phyloP scores from a whole-genome alignment of 2,888 invertebrate genomes.

The Ceriagrion tenellum region DNA sequence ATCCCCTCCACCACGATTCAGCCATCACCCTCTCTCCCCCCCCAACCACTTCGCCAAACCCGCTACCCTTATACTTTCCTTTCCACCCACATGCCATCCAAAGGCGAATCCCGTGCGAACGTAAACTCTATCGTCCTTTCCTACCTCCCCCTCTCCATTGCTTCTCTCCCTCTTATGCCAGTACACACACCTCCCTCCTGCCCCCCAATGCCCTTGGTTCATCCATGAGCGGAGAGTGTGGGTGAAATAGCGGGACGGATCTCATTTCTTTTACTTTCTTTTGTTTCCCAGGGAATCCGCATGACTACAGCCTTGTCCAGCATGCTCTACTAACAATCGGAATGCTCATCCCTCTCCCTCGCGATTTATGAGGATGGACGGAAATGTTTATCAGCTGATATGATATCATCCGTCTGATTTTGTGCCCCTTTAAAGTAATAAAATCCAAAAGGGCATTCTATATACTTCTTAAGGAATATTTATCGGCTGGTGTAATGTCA shows the following conservation, averaged over 20 bases:
- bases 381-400: no score
- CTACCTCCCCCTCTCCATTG: neutral
- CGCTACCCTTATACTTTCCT: slow-evolving; percentile 13
- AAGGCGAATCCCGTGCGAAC: slow-evolving; percentile 52
- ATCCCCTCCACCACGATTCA: neutral
- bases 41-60: neutral
- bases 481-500: no score
- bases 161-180: no score
- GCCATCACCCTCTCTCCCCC: neutral
- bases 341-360: neutral
- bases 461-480: no score
- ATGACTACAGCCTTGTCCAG: neutral
- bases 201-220: neutral
- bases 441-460: no score
- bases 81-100: slow-evolving; percentile 22
- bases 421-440: no score
- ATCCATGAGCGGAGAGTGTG: neutral
- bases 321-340: no score
- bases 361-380: neutral
- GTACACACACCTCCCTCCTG: neutral
- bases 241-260: neutral
- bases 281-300: neutral
- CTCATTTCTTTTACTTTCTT: neutral
- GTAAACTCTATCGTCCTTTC: slow-evolving; percentile 14
- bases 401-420: no score